Conservation (phyloP, 2,888 invertebrate species). For the Lumbricus terrestris region DNA sequence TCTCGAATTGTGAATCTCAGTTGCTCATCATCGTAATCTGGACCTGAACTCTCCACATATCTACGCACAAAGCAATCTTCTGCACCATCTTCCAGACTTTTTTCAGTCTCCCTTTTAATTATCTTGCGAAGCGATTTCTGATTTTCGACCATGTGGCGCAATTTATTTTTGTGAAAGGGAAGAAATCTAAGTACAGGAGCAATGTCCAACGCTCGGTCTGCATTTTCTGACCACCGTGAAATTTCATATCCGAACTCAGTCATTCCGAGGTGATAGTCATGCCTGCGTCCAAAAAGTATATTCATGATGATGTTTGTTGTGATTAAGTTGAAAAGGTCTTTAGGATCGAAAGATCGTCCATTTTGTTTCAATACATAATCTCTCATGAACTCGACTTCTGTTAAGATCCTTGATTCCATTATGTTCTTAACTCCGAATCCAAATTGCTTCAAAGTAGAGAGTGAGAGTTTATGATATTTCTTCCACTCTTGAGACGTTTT, state of each 20-base stretch:
- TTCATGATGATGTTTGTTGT: neutral
- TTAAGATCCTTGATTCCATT: neutral
- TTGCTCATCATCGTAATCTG: neutral
- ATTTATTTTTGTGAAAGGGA: neutral
- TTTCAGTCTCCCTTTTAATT: neutral
- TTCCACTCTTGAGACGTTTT: neutral
- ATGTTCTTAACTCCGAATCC: neutral
- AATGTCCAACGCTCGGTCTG: neutral
- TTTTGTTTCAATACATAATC: neutral
- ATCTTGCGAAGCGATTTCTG: neutral
- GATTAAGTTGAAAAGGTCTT: neutral
- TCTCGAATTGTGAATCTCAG: neutral
- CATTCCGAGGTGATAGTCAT: neutral
- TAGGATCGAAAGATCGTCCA: neutral
- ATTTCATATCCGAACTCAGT: neutral
- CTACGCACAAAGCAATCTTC: neutral
- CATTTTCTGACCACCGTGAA: neutral
- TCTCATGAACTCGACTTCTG: neutral
- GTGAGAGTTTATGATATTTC: neutral
- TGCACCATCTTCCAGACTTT: neutral
- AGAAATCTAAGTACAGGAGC: neutral
- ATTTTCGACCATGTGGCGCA: neutral
- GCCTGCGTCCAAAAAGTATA: neutral
- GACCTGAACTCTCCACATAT: neutral
- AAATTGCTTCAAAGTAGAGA: neutral